Evolutionary conservation across 2,888 invertebrate genomes (phyloP).

Genomic region (Nasonovia ribisnigri): DNA sequence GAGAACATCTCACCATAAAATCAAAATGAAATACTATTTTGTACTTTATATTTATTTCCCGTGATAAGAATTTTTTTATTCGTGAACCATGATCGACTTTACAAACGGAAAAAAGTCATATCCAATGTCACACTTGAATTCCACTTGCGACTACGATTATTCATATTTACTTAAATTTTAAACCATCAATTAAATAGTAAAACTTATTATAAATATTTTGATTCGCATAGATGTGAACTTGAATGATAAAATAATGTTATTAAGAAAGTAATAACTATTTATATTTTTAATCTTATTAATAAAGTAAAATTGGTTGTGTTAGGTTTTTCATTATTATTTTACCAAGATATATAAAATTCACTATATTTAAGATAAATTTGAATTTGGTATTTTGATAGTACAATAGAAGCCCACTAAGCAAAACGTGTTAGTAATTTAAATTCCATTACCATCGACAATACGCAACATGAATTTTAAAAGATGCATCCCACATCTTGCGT

Average conservation of each 20-base stretch:
- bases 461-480: slow-evolving; percentile 49
- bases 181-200: background rate
- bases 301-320: background rate
- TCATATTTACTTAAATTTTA: background rate
- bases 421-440: slow-evolving; percentile 53
- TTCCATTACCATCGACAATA: background rate
- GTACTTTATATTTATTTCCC: background rate
- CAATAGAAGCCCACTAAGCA: background rate
- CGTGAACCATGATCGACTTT: background rate
- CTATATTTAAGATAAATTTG: background rate
- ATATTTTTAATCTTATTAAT: background rate
- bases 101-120: background rate
- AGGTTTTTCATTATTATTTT: background rate
- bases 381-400: background rate
- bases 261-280: background rate
- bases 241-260: background rate
- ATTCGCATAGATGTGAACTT: background rate
- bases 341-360: background rate
- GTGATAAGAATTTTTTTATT: background rate
- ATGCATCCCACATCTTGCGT: background rate
- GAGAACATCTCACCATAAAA: background rate
- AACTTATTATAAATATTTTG: background rate
- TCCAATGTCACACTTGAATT: background rate
- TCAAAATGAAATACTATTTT: background rate
- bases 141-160: background rate